Conservation (phyloP, 2,113 vertebrate genomes). For the Bufo bufo region DNA sequence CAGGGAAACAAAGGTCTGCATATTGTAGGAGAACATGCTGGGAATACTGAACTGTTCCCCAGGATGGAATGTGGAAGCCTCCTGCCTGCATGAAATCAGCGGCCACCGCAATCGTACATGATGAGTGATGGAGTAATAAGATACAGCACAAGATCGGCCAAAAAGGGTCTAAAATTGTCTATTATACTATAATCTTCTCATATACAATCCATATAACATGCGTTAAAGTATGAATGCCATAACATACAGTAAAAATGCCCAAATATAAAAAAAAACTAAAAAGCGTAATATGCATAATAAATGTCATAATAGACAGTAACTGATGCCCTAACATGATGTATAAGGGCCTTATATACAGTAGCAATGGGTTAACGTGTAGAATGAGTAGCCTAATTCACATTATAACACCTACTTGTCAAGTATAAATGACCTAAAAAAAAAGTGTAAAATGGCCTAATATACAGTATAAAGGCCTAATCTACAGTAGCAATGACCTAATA, state of each 20-base stretch:
- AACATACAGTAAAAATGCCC: neutral
- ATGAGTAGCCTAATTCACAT: neutral
- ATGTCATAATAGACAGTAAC: too few species aligned
- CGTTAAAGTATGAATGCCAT: neutral
- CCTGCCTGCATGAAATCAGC: neutral
- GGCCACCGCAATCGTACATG: neutral
- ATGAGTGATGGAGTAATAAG: neutral
- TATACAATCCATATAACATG: neutral
- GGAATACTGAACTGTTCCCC: neutral
- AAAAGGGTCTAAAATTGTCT: neutral
- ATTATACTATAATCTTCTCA: too few species aligned
- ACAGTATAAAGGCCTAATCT: neutral
- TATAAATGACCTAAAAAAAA: too few species aligned
- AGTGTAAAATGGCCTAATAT: neutral
- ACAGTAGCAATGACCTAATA: neutral
- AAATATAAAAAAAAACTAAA: neutral
- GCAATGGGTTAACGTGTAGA: neutral
- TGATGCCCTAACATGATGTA: too few species aligned
- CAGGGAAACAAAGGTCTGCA: neutral
- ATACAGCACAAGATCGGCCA: neutral
- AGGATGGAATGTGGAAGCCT: neutral
- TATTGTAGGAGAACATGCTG: conserved; percentile 3
- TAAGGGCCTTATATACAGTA: too few species aligned
- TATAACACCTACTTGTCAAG: too few species aligned
- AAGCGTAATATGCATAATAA: too few species aligned